Evolutionary conservation across 2,113 vertebrate species (phyloP), one percentile per base, ranked within the genome.

Genomic region (Poeciliopsis retropinna): DNA sequence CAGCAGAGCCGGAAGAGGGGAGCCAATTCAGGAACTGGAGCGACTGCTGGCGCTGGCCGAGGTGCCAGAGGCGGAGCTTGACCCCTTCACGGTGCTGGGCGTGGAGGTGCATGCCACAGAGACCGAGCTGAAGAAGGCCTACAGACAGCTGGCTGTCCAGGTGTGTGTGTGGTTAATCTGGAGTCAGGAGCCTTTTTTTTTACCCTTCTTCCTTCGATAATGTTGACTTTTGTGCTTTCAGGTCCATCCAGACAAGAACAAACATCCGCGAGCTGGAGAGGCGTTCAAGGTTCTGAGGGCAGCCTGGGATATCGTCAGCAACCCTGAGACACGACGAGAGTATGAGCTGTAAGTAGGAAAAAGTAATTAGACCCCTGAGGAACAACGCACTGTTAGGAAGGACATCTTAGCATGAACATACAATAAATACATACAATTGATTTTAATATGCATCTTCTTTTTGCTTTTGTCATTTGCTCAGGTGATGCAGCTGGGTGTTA

Each of bases 191-290:
- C 2, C 22, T 11, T 34, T 1, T 17, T 2, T 68, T 73, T 51
- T 73, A 14, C 39, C 14, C 37, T 72, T 17, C 6, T 78, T 71
- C 64, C 67, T 67, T 63, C 63, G 72, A 14, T 17, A 81, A 76
- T 22, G 66, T 73, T 76, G 86, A 71, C 27, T 11, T 70, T 44
- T 86, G 29, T 73, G 82, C 70, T 86, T 76, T 73, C 87, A 99
- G 97, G 96, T 99, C 70, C 97, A 99, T 90, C 98, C 97, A 29
- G 97, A 99, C 84, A 99, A 99, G 92, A 98, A 97, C 86, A 95
- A 95, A 87, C 97, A 99, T 86, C 97, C 97, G 0, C 91, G 93
- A 30, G 97, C 98, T 4, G 97, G 97, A 79, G 97, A 95, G 81
- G 98, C 98, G 1, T 99, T 99, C 92, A 98, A 97, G 89, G 96